Evolutionary conservation across 1,140 invertebrate species (phyloP).

Genomic region (Campoletis sonorensis): DNA sequence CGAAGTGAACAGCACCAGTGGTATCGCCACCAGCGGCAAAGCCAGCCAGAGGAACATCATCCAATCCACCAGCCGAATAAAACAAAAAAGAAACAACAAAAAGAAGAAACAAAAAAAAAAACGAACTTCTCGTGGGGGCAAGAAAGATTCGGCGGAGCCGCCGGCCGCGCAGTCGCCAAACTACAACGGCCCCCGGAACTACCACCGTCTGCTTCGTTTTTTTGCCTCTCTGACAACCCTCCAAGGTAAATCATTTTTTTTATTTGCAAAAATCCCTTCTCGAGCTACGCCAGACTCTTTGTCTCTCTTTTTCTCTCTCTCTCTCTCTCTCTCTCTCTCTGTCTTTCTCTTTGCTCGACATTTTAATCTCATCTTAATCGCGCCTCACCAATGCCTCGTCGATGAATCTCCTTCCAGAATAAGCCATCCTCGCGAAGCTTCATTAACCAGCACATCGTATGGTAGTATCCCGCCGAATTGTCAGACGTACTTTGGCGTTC

Average conservation of each 20-base stretch:
- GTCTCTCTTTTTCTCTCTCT: slow-evolving; percentile 38
- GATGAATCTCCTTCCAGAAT: neutral
- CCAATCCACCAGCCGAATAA: neutral
- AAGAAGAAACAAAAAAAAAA: neutral
- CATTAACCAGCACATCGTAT: neutral
- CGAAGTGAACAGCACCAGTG: slow-evolving; percentile 36
- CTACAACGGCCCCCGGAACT: slow-evolving; percentile 67
- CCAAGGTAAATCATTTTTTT: slow-evolving; percentile 64
- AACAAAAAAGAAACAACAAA: no score
- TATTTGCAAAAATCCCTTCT: slow-evolving; percentile 49
- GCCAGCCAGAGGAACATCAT: slow-evolving; percentile 49
- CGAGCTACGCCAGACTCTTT: neutral
- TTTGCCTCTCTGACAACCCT: slow-evolving; percentile 57
- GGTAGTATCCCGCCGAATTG: neutral
- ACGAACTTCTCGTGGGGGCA: neutral
- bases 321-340: slow-evolving; percentile 29
- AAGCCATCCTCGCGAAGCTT: neutral
- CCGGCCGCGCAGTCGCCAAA: slow-evolving; percentile 67
- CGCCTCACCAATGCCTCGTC: neutral
- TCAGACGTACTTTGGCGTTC: neutral
- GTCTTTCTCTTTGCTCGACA: neutral
- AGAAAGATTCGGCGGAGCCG: slow-evolving; percentile 46
- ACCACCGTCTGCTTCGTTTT: slow-evolving; percentile 54
- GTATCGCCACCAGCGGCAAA: slow-evolving; percentile 55
- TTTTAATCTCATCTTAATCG: slow-evolving; percentile 21